Evolutionary conservation across 2,797 vertebrate species (phyloP).

Genomic region (Heteromormyrus szaboi): DNA sequence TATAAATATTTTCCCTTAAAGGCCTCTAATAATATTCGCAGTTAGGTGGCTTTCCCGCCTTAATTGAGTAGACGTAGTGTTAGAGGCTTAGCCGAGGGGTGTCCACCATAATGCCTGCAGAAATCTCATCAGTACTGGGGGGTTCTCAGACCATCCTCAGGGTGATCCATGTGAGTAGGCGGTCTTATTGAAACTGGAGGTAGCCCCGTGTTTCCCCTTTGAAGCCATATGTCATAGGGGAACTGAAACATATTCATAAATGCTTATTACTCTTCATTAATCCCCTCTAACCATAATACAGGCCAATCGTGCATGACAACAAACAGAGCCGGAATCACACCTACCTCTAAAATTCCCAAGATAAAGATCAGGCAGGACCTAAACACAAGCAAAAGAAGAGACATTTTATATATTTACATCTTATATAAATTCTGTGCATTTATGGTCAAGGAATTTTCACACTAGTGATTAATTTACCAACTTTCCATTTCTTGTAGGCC

Average conservation of each 20-base stretch:
- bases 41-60: neutral
- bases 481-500: neutral
- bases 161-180: slow-evolving; percentile 12
- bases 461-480: neutral
- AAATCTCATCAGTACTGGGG: neutral
- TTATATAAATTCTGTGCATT: neutral
- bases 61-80: neutral
- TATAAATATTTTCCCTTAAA: neutral
- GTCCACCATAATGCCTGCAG: neutral
- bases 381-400: slow-evolving; percentile 41
- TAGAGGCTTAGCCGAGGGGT: neutral
- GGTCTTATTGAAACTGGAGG: slow-evolving; percentile 55
- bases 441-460: neutral
- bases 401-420: neutral
- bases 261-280: slow-evolving; percentile 34
- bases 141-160: neutral
- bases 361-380: slow-evolving; percentile 82
- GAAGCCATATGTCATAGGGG: slow-evolving; percentile 48
- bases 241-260: slow-evolving; percentile 54
- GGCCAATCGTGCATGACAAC: neutral
- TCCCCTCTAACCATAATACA: slow-evolving; percentile 6
- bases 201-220: slow-evolving; percentile 53
- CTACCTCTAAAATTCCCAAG: slow-evolving; percentile 86
- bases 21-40: neutral
- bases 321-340: slow-evolving; percentile 17